These are phyloP conservation scores for Mormyrops attenuatus DNA, from an alignment of 2,797 vertebrate genomes.

Conservation along the genomic window DNA sequence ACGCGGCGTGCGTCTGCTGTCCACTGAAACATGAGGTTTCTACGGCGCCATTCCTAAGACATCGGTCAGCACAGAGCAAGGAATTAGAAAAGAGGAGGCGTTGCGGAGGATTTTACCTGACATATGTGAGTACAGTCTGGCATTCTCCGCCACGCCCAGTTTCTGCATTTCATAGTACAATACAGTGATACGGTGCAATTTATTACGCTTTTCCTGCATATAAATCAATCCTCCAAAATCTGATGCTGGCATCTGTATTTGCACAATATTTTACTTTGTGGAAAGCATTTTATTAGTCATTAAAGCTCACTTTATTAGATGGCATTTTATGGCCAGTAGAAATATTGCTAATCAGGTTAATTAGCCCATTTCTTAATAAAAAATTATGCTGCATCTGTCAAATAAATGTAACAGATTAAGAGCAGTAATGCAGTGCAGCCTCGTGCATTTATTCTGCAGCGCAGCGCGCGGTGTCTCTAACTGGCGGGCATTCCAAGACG, in stretches of 20 bases:
- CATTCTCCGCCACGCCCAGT: not conserved
- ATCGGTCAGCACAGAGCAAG: not conserved
- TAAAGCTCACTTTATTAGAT: not conserved
- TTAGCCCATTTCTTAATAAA: conserved; percentile 20
- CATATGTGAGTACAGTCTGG: conserved; percentile 21
- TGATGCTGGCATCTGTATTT: not conserved
- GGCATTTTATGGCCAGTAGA: conserved; percentile 8
- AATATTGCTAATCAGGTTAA: conserved; percentile 6
- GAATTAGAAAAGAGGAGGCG: not conserved
- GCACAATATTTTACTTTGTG: conserved; percentile 1
- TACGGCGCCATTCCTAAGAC: not conserved
- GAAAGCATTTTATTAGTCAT: conserved; percentile 7
- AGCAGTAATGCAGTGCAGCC: not conserved
- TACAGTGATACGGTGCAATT: not conserved
- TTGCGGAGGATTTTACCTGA: not conserved
- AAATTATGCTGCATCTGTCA: not conserved
- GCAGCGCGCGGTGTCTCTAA: not conserved
- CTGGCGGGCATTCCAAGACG: not conserved
- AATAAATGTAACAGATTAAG: not conserved
- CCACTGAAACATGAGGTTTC: conserved; percentile 39
- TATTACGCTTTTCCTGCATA: not conserved
- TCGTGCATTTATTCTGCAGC: not conserved
- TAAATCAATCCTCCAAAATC: not conserved
- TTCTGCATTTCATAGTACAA: not conserved
- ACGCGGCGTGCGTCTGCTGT: conserved; percentile 27